Evolutionary conservation across 2,888 invertebrate genomes (phyloP), one percentile per base, ranked within the genome.

Genomic region (Folsomia manolachei): DNA sequence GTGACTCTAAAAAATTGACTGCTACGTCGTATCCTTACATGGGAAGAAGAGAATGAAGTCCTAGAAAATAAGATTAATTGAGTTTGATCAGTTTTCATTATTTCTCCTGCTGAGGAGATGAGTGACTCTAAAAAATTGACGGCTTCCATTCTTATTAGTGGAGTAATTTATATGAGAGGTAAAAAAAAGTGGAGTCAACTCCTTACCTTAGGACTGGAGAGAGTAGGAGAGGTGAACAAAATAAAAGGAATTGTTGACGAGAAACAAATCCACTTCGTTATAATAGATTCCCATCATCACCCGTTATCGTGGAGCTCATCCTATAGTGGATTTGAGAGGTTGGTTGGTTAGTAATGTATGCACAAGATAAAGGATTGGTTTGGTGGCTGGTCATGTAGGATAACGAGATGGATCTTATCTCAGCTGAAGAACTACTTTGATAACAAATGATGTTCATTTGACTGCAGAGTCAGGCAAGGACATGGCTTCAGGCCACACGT

Each of bases 381-480:
- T 52, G 66, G 66, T 66, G 67, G 67, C 27, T 67, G n/a, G 70
- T 60, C 60, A 72, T 21, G 26, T 25, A 70, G 66, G 61, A 62
- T 77, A 75, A 76, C 75, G 78, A 77, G 76, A 76, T 76, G 76
- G 76, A 77, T 79, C 71, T 79, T 75, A 77, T 78, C 78, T 73
- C 71, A 70, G 75, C 73, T 74, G 73, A 76, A 75, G 75, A 78
- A 78, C 79, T 78, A 78, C 79, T 76, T 75, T 79, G 79, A 79
- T 79, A 79, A 79, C 79, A 79, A 79, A 79, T 78, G 79, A 78
- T 79, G 78, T 79, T 79, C 78, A 78, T 78, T 79, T 78, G 78
- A 78, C 78, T 78, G 76, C 75, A 75, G 75, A 78, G 76, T 73
- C 78, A 72, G 73, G n/a, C 77, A 76, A 71, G 74, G 75, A 76